Conservation (phyloP, 2,797 vertebrate genomes). For the Coccyzus lansbergi region DNA sequence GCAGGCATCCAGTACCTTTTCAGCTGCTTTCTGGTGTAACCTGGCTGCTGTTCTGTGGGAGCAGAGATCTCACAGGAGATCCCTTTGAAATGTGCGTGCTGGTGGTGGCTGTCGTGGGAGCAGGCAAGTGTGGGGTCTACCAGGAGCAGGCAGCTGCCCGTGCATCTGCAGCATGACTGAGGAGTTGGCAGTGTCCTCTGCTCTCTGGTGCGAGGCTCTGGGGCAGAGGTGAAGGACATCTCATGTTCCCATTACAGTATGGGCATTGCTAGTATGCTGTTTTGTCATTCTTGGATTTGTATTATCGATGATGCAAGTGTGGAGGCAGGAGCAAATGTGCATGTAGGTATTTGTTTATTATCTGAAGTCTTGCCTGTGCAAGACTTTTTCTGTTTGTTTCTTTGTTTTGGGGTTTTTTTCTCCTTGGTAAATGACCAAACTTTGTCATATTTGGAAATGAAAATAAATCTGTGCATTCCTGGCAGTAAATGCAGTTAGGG, state of each 20-base stretch:
- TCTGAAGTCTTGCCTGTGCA: background rate
- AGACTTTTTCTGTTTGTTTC: too few relatives aligned
- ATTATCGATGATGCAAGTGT: background rate
- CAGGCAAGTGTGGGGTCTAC: fast-evolving
- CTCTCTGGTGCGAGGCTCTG: background rate
- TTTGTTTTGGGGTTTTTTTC: background rate
- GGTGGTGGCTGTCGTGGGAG: background rate
- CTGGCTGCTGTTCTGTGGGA: fast-evolving
- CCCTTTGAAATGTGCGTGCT: background rate
- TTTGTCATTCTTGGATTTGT: background rate
- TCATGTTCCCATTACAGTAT: background rate
- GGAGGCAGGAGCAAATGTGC: background rate
- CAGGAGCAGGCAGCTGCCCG: background rate
- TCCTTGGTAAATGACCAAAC: background rate
- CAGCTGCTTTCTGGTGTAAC: background rate
- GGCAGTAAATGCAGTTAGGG: background rate
- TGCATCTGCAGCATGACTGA: too few relatives aligned
- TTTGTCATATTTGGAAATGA: background rate
- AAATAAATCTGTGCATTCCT: background rate
- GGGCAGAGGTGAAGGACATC: background rate
- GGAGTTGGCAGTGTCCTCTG: background rate
- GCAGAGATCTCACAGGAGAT: background rate
- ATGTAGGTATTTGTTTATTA: background rate
- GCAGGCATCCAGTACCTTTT: background rate
- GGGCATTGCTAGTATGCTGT: fast-evolving